A percentile compares a stretch with the other conserved stretches of the same genome.
These are phyloP conservation scores for Bhutanitis thaidina DNA, from an alignment of 2,888 invertebrate genomes.

Conservation along the genomic window DNA sequence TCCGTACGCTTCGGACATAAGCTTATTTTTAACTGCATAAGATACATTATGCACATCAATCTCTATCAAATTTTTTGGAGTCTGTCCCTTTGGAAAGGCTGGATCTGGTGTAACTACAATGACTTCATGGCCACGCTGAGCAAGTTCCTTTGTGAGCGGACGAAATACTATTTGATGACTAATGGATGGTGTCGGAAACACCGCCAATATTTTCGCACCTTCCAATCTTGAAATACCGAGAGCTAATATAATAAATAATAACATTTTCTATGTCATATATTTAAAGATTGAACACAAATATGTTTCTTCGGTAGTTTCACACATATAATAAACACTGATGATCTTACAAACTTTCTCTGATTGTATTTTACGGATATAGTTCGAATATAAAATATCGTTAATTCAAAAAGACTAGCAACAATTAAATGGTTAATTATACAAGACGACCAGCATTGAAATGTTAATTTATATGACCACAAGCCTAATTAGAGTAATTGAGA, in stretches of 20 bases:
- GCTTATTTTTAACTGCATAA: constrained; percentile 24
- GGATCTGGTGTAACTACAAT: constrained; percentile 48
- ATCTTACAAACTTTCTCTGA: no score
- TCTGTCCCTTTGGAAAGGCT: constrained; percentile 24
- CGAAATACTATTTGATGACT: constrained; percentile 50
- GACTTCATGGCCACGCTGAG: constrained; percentile 50
- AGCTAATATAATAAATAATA: background rate
- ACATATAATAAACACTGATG: no score
- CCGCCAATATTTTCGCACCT: constrained; percentile 33
- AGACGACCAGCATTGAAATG: no score
- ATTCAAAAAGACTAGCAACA: no score
- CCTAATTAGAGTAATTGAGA: no score
- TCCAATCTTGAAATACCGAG: constrained; percentile 13
- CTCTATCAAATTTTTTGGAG: constrained; percentile 42
- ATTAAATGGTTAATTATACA: no score
- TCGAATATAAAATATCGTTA: no score
- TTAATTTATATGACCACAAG: no score
- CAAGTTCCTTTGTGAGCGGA: constrained; percentile 43
- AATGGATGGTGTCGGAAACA: constrained; percentile 36
- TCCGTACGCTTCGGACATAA: constrained; percentile 6
- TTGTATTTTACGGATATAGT: no score
- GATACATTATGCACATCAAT: constrained; percentile 43
- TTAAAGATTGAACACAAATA: no score
- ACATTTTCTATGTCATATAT: no score
- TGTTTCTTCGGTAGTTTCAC: no score